Conservation (phyloP, 2,888 invertebrate species). For the Lasioglossum zephyrum region DNA sequence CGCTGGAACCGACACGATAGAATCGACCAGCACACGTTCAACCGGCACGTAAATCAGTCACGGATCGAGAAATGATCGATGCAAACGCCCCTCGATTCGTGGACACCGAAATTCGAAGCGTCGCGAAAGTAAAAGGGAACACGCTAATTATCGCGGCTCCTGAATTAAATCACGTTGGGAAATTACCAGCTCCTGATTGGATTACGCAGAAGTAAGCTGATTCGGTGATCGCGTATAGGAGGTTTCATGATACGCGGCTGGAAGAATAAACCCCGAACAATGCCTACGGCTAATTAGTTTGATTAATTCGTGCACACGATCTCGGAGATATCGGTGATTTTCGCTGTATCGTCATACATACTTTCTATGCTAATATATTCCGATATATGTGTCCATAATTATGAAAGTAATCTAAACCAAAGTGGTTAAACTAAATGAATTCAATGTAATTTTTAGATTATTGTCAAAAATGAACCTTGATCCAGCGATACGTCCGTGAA, state of each 20-base stretch:
- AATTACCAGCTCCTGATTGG: conserved; percentile 19
- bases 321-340: neutral
- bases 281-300: neutral
- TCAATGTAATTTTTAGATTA: too few relatives aligned
- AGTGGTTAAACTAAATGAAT: too few relatives aligned
- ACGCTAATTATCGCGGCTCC: conserved; percentile 23
- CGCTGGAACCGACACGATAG: conserved; percentile 46
- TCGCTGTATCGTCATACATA: neutral
- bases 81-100: neutral
- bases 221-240: neutral
- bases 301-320: neutral
- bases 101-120: neutral
- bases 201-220: conserved; percentile 21
- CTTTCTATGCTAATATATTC: neutral
- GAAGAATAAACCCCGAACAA: neutral
- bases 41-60: neutral
- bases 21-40: conserved; percentile 12
- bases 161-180: conserved; percentile 13
- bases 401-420: too few relatives aligned
- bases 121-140: neutral
- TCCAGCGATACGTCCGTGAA: neutral
- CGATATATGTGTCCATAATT: too few relatives aligned
- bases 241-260: neutral
- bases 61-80: neutral
- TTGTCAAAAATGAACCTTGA: too few relatives aligned